Base-by-base conservation (phyloP, 1,140 invertebrate genomes). In the Cryptotermes secundus region DNA sequence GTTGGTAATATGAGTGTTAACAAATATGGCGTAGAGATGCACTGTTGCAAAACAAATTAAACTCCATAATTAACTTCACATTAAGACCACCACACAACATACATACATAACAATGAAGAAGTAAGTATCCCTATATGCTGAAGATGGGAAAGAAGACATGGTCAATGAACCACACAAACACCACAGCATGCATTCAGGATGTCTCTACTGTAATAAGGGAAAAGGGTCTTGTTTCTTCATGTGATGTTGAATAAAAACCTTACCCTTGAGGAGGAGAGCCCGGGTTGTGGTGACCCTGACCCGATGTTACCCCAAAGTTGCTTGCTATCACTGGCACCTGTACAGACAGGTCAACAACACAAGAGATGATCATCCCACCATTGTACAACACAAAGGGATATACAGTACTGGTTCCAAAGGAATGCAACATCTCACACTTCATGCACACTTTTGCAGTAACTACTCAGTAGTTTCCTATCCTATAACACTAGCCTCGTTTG, bases 291-390 rank as follows among this genome's bases (percentile, higher is more conserved):
- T 88, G 90, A 90, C 87, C 89, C 88, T 88, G 90, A 88, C 87
- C 89, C 89, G 86, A 91, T 88, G 86, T 88, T 87, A 87, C 88
- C 89, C 90, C 90, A 91, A 88, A 90, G 88, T 88, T 91, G 90
- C 84, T 89, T 89, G 88, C 89, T 90, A 87, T 91, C 90, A 88
- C 89, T 89, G 86, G 89, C 89, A 89, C 90, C 90, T 90, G 88
- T 86, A 88, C 87, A 88, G 87, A 89, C 72, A 83, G 59, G 59
- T 36, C 81, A 86, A 81, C 79, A 86, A 85, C 82, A 82, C 80
- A 84, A 82, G 82, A 82, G 42, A 84, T 83, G 38, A 59, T 80
- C 53, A 22, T 26, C 26, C 59, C 59, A 31, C n/a, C n/a, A 31
- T n/a, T 72, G 59, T 16, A 72, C 59, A 72, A 72, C 59, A 72